Evolutionary conservation across 2,797 vertebrate genomes (phyloP).

Genomic region (Mastacembelus armatus): DNA sequence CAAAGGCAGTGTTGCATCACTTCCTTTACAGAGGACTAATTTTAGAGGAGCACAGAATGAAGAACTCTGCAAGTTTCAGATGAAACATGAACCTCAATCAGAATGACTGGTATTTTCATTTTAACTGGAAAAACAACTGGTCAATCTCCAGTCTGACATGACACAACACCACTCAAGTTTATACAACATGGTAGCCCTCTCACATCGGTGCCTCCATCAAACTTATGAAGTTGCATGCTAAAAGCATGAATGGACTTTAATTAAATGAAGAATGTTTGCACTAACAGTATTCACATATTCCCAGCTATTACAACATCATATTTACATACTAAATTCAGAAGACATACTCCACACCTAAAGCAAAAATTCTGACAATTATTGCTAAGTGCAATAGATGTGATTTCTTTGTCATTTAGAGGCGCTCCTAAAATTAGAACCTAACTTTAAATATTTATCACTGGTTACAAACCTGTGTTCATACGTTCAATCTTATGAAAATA

Average conservation of each 20-base stretch:
- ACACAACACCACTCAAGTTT: background rate
- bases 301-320: slow-evolving; percentile 34
- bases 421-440: slow-evolving; percentile 11
- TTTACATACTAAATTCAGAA: slow-evolving; percentile 47
- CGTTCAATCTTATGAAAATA: slow-evolving; percentile 57
- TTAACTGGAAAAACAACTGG: too few relatives aligned
- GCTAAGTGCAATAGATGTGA: slow-evolving; percentile 32
- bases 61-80: slow-evolving; percentile 11
- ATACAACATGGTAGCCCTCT: slow-evolving; percentile 11
- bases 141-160: background rate
- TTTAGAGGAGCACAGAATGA: slow-evolving; percentile 8
- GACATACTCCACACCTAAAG: slow-evolving; percentile 23
- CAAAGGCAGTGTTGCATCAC: slow-evolving; percentile 19
- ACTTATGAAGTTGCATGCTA: slow-evolving; percentile 30
- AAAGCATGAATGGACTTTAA: slow-evolving; percentile 31
- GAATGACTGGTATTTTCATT: background rate
- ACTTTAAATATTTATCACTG: slow-evolving; percentile 35
- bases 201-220: slow-evolving; percentile 9
- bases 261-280: slow-evolving; percentile 39
- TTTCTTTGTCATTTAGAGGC: slow-evolving; percentile 21
- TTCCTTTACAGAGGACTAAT: slow-evolving; percentile 8
- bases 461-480: slow-evolving; percentile 34
- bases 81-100: too few relatives aligned
- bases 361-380: slow-evolving; percentile 30
- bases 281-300: slow-evolving; percentile 40